Evolutionary conservation across 1,140 invertebrate species (phyloP), one percentile per base, ranked within the genome.

Genomic region (Popillia japonica): DNA sequence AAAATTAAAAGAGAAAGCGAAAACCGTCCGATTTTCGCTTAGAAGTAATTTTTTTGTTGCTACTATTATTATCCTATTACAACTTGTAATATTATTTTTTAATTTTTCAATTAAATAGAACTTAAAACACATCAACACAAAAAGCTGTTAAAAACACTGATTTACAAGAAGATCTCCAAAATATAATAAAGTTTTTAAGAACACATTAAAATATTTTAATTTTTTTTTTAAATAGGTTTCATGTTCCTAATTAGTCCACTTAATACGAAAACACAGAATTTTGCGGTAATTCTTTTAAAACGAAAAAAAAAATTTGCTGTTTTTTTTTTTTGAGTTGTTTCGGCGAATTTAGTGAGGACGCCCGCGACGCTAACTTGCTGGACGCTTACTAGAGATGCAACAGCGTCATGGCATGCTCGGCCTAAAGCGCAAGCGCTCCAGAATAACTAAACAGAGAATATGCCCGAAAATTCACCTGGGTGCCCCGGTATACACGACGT

Each of bases 321-420:
- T 74, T 40, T 74, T 74, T 74, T 74, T 74, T 41, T 41, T 41
- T 74, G 8, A 14, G 8, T n/a, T 73, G 9, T 74, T 74, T 74
- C 72, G 72, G 72, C 72, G 72, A 74, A 40, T 44, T 42, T 20
- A 27, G 72, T 41, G n/a, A 44, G 40, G 72, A 74, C 72, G 72
- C 72, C 72, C 72, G 72, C 72, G 72, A 74, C 72, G 72, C 34
- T 44, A 44, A 74, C 72, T 44, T 74, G 72, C 41, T 34, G 72
- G 72, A 74, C 72, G 72, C 34, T 74, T 74, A 74, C 72, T 74
- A 44, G 72, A 74, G 72, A 74, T 74, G 72, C 72, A 74, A 74
- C 72, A 74, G 72, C 72, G 72, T 74, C 72, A 40, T 44, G 64
- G 72, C 72, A 44, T 74, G 72, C 41, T 44, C 41, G n/a, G 17